These are phyloP conservation scores for Discoglossus pictus DNA, from an alignment of 2,797 vertebrate genomes.

Conservation along the genomic window DNA sequence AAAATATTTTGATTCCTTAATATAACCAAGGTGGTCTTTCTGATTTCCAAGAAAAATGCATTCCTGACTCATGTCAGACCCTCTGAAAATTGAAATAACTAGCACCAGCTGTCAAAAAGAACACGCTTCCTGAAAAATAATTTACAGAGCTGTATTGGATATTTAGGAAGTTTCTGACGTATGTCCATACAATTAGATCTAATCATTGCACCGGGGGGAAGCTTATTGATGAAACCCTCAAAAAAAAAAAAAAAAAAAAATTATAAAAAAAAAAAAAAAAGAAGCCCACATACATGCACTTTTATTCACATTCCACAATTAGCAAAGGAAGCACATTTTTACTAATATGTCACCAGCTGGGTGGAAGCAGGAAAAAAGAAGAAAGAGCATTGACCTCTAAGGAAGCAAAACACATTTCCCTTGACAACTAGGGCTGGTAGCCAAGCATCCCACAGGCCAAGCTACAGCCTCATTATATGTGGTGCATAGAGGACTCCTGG, in stretches of 20 bases:
- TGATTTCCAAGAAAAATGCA: constrained; percentile 32
- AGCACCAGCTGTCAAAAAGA: constrained; percentile 39
- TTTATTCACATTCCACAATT: not conserved
- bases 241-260: not conserved
- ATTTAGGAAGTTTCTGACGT: constrained; percentile 9
- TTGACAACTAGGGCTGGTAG: not conserved
- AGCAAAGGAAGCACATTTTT: constrained; percentile 20
- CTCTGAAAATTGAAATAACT: constrained; percentile 37
- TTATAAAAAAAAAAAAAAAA: too few species aligned
- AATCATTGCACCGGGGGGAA: constrained; percentile 13
- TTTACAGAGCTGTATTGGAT: constrained; percentile 1
- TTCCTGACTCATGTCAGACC: constrained; percentile 24
- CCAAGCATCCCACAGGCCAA: not conserved
- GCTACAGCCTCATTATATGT: too few species aligned
- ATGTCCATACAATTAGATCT: constrained; percentile 24
- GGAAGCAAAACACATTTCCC: not conserved
- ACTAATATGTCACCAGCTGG: constrained; percentile 4
- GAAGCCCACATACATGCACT: too few species aligned
- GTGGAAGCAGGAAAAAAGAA: constrained; percentile 23
- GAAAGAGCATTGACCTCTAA: constrained; percentile 4
- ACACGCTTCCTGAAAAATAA: constrained; percentile 31
- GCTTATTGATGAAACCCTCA: not conserved
- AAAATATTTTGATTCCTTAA: constrained; percentile 11
- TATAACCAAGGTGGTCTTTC: constrained; percentile 32
- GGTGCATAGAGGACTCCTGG: too few species aligned